Evolutionary conservation across 2,888 invertebrate species (phyloP).

Genomic region (Microctonus aethiopoides): DNA sequence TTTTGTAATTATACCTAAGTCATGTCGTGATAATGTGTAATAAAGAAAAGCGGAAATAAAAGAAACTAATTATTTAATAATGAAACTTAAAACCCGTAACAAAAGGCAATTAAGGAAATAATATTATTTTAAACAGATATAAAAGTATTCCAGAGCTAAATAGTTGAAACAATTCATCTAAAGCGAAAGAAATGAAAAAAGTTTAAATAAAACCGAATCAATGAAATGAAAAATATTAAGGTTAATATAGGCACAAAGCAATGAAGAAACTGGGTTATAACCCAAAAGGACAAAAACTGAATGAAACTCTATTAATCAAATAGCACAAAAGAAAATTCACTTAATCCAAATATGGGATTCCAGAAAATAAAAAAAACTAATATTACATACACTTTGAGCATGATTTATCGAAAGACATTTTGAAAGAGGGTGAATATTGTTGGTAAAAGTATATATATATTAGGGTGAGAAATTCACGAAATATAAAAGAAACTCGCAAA

Average conservation of each 20-base stretch:
- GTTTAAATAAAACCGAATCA: not conserved
- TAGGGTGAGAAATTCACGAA: not conserved
- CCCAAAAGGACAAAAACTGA: not conserved
- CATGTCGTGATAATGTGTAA: not conserved
- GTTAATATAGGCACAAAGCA: not conserved
- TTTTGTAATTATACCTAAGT: not conserved
- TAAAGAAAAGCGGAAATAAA: not conserved
- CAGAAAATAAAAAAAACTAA: not conserved
- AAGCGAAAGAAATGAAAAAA: too few relatives aligned
- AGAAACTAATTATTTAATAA: not conserved
- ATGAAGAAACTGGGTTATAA: not conserved
- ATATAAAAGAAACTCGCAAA: not conserved
- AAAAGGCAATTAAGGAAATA: too few relatives aligned
- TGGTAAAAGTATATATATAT: not conserved
- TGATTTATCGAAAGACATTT: constrained; percentile 2
- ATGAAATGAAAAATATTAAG: not conserved
- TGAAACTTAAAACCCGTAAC: not conserved
- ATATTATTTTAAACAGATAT: too few relatives aligned
- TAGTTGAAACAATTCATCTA: too few relatives aligned
- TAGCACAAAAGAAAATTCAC: not conserved
- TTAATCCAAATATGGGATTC: not conserved
- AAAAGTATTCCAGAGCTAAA: too few relatives aligned
- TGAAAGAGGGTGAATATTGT: not conserved
- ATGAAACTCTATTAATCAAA: not conserved
- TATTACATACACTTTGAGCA: not conserved